These are phyloP conservation scores for Dallia pectoralis DNA, from an alignment of 2,797 vertebrate genomes.

Conservation along the genomic window DNA sequence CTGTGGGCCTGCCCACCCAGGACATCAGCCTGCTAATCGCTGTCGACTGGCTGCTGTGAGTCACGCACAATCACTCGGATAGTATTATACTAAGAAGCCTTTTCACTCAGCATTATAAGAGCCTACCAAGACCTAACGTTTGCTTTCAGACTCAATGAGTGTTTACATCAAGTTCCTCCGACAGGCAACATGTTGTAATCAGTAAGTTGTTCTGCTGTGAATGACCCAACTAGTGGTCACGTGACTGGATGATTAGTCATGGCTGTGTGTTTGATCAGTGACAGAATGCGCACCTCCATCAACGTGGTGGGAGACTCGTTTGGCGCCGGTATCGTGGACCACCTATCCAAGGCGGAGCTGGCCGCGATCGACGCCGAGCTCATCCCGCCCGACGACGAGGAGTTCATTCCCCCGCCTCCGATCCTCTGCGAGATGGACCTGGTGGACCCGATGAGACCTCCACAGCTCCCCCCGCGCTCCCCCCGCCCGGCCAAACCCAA, in stretches of 20 bases:
- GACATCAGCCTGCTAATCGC: conserved; percentile 83
- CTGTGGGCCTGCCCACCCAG: conserved; percentile 75
- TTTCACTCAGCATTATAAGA: background rate
- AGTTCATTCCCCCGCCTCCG: conserved; percentile 72
- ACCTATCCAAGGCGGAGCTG: conserved; percentile 77
- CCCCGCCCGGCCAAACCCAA: conserved; percentile 70
- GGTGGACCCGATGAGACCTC: conserved; percentile 65
- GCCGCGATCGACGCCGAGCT: conserved; percentile 68
- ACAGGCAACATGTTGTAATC: background rate
- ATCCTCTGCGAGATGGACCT: conserved; percentile 70
- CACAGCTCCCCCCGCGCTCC: conserved; percentile 74
- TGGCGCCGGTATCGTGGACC: conserved; percentile 81
- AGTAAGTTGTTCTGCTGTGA: background rate
- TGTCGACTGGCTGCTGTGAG: conserved; percentile 85
- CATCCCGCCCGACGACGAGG: conserved; percentile 55
- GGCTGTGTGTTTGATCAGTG: conserved; percentile 63
- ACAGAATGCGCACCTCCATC: conserved; percentile 83
- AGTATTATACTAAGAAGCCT: background rate
- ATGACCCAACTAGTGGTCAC: background rate
- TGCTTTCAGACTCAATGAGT: too few relatives aligned
- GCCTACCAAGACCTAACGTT: background rate
- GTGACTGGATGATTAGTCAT: background rate
- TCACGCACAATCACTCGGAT: conserved; percentile 35
- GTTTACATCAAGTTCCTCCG: background rate
- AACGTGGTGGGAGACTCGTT: conserved; percentile 85